phyloP scores from a whole-genome alignment of 1,140 invertebrate genomes.

The Drosophila ananassae region DNA sequence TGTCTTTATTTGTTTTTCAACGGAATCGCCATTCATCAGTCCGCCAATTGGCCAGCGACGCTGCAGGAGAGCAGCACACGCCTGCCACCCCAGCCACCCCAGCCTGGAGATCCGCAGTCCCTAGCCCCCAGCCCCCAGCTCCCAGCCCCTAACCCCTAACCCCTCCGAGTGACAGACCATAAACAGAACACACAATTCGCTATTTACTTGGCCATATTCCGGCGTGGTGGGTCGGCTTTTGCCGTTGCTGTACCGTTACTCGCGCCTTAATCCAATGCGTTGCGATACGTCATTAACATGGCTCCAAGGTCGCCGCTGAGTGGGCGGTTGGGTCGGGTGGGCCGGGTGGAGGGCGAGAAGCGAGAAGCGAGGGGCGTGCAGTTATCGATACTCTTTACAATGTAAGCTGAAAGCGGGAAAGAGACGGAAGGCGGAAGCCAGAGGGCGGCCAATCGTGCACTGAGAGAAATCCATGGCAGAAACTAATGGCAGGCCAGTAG shows the following conservation, averaged over 20 bases:
- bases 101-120: too few species aligned
- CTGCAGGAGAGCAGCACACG: constrained; percentile 41
- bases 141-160: not conserved
- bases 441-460: constrained; percentile 7
- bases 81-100: not conserved
- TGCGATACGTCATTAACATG: constrained; percentile 56
- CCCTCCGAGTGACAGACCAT: constrained; percentile 3
- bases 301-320: constrained; percentile 53
- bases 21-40: constrained; percentile 16
- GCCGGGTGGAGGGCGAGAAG: too few species aligned
- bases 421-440: constrained; percentile 10
- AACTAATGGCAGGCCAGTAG: not conserved
- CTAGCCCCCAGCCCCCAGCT: too few species aligned
- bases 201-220: constrained; percentile 33
- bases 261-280: constrained; percentile 43
- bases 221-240: constrained; percentile 11
- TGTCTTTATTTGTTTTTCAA: constrained; percentile 5
- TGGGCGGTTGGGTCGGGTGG: not conserved
- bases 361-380: not conserved
- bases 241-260: constrained; percentile 42
- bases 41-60: constrained; percentile 17
- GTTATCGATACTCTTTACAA: constrained; percentile 44
- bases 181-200: constrained; percentile 19
- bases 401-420: constrained; percentile 22
- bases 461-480: not conserved